Conservation (phyloP, 2,888 invertebrate species). For the Zaprionus lineosus region DNA sequence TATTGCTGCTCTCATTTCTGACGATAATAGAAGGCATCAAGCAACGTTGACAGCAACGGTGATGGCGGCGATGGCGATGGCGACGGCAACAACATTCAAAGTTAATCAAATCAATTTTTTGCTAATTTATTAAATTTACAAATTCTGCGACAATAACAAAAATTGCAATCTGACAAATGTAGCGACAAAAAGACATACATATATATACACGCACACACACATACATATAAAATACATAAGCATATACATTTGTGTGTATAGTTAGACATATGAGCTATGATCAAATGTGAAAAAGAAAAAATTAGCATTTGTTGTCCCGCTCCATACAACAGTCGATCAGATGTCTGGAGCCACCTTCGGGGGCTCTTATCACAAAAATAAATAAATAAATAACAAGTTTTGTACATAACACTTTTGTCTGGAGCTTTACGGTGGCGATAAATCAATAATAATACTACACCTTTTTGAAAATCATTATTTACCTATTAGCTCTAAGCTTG, state of each 20-base stretch:
- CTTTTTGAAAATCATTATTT: conserved; percentile 61
- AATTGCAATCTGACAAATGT: conserved; percentile 64
- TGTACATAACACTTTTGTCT: conserved; percentile 68
- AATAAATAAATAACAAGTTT: conserved; percentile 71
- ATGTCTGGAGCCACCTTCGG: conserved; percentile 15
- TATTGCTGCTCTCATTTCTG: conserved; percentile 41
- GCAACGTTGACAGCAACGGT: too few species aligned
- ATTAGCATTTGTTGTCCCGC: conserved; percentile 58
- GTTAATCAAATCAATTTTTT: conserved; percentile 77
- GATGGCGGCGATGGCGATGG: conserved; percentile 5
- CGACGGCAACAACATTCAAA: conserved; percentile 48
- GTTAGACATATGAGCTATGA: conserved; percentile 42
- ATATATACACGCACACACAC: conserved; percentile 12
- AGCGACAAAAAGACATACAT: conserved; percentile 27
- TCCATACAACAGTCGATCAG: conserved; percentile 12
- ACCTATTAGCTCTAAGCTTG: conserved; percentile 45
- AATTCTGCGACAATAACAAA: conserved; percentile 57
- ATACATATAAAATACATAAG: conserved; percentile 11
- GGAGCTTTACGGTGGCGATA: conserved; percentile 52
- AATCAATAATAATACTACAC: conserved; percentile 72
- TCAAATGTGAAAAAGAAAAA: conserved; percentile 51
- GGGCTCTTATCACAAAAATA: conserved; percentile 72
- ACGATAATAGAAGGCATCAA: conserved; percentile 65
- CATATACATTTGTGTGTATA: not conserved
- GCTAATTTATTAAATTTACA: conserved; percentile 77